Evolutionary conservation across 2,888 invertebrate genomes (phyloP).

Genomic region (Sinodicranocentrus sp.): DNA sequence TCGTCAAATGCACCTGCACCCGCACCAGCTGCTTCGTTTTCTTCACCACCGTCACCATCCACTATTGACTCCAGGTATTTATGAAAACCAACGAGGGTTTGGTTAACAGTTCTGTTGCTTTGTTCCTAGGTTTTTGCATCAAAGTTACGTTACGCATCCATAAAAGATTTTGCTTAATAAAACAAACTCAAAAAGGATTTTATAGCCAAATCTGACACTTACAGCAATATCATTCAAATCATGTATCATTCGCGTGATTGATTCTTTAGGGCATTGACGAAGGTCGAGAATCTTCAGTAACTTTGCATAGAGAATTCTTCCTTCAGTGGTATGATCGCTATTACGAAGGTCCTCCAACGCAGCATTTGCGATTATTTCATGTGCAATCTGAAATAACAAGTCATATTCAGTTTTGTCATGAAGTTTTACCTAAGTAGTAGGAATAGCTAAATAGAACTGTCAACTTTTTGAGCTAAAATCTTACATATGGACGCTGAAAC

Average conservation of each 20-base stretch:
- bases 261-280: conserved; percentile 10
- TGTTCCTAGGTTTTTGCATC: neutral
- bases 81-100: conserved; percentile 23
- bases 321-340: conserved; percentile 23
- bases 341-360: conserved; percentile 26
- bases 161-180: too few species aligned
- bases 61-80: conserved; percentile 20
- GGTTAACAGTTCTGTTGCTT: neutral
- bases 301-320: conserved; percentile 21
- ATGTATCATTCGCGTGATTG: conserved; percentile 33
- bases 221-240: conserved; percentile 12
- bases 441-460: neutral
- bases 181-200: too few species aligned
- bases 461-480: neutral
- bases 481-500: conserved; percentile 27
- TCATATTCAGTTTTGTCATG: neutral
- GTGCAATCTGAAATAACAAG: conserved; percentile 36
- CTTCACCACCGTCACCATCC: neutral
- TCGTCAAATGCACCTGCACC: conserved; percentile 3
- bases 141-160: neutral
- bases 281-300: conserved; percentile 53
- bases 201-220: neutral
- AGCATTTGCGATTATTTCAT: conserved; percentile 38
- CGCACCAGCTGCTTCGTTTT: neutral
- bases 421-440: too few species aligned